Evolutionary conservation across 1,140 invertebrate genomes (phyloP).

Genomic region (Adelges cooleyi): DNA sequence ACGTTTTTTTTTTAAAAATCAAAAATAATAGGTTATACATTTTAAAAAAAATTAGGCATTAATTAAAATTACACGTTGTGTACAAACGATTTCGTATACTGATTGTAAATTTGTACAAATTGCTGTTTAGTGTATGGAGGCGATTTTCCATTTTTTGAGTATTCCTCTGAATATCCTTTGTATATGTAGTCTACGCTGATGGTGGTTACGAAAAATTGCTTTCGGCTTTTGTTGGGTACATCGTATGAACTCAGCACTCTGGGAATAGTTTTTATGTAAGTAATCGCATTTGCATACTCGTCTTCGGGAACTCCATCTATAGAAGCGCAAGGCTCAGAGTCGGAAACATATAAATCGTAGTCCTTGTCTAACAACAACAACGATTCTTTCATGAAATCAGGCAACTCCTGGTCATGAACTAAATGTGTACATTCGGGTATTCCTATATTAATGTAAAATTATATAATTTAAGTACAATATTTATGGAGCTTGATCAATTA

Average conservation of each 20-base stretch:
- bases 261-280: neutral
- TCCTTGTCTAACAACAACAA: neutral
- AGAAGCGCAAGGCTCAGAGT: neutral
- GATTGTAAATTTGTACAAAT: constrained; percentile 12
- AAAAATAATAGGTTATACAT: too few species aligned
- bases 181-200: neutral
- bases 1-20: too few species aligned
- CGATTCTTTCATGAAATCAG: constrained; percentile 8
- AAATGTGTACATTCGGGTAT: too few species aligned
- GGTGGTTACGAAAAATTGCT: neutral
- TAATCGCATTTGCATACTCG: constrained; percentile 1
- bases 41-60: too few species aligned
- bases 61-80: too few species aligned
- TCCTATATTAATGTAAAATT: too few species aligned
- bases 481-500: too few species aligned
- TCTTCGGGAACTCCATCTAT: neutral
- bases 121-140: neutral
- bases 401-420: too few species aligned
- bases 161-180: constrained; percentile 14
- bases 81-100: constrained; percentile 3
- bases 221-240: neutral
- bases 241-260: neutral
- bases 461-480: too few species aligned
- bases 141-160: neutral
- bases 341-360: neutral